Evolutionary conservation across 92 coral and sea anemone species (phyloP).

Genomic region (Heliopora coerulea): DNA sequence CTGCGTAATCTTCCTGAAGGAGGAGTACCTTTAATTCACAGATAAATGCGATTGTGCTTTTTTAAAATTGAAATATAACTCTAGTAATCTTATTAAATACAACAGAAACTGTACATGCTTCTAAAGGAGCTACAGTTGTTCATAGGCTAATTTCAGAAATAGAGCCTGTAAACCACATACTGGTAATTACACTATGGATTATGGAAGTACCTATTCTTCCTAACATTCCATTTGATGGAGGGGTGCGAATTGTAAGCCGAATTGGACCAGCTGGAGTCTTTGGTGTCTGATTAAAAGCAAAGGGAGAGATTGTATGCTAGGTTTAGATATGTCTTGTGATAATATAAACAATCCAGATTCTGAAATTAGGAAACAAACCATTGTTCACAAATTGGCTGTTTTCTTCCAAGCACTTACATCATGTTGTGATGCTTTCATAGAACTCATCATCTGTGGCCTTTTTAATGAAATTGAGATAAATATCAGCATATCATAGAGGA

Average conservation of each 20-base stretch:
- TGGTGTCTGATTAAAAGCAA: slow-evolving; percentile 47
- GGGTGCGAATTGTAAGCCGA: slow-evolving; percentile 84
- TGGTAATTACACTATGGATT: too few relatives aligned
- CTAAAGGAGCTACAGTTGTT: too few relatives aligned
- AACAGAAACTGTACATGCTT: too few relatives aligned
- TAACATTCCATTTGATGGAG: slow-evolving; percentile 94
- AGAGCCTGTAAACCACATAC: too few relatives aligned
- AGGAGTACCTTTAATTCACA: slow-evolving; percentile 7
- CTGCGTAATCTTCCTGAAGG: slow-evolving; percentile 28
- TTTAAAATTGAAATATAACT: too few relatives aligned
- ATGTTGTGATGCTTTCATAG: slow-evolving; percentile 35
- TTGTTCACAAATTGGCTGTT: too few relatives aligned
- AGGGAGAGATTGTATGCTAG: not conserved
- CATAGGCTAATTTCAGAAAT: too few relatives aligned
- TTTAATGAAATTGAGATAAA: too few relatives aligned
- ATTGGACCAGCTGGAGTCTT: slow-evolving; percentile 90
- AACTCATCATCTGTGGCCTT: slow-evolving; percentile 34
- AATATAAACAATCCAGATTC: too few relatives aligned
- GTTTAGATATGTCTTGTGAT: not conserved
- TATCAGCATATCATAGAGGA: not conserved
- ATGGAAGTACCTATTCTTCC: slow-evolving; percentile 65
- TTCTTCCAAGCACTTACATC: slow-evolving; percentile 22
- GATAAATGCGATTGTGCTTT: too few relatives aligned
- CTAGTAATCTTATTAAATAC: too few relatives aligned
- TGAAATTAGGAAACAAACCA: too few relatives aligned